Percentiles rank a stretch among this genome's conserved stretches.
phyloP scores from a whole-genome alignment of 2,888 invertebrate genomes.

The Periphyllus acericola region DNA sequence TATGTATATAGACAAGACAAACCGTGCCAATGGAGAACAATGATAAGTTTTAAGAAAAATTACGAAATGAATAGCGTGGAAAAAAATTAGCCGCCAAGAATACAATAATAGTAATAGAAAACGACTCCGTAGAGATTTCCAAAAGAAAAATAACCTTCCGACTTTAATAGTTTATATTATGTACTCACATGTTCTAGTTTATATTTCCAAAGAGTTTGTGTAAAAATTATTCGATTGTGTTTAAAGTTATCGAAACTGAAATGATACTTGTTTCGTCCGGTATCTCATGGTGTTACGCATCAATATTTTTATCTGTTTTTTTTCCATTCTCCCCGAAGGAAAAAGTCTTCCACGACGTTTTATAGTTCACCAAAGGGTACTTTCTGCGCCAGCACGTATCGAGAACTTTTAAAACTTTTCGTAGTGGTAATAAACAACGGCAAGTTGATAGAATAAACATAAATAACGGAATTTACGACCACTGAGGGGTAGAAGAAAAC shows the following conservation, averaged over 20 bases:
- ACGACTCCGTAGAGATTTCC: conserved; percentile 10
- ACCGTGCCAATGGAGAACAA: background rate
- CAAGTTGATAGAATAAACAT: conserved; percentile 61
- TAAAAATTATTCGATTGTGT: conserved; percentile 51
- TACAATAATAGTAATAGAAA: conserved; percentile 6
- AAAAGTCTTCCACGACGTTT: conserved; percentile 50
- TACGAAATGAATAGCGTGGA: background rate
- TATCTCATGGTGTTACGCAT: conserved; percentile 44
- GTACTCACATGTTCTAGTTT: background rate
- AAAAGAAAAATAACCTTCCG: conserved; percentile 21
- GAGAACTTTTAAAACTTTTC: conserved; percentile 59
- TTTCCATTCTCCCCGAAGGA: background rate
- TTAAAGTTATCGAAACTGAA: conserved; percentile 50
- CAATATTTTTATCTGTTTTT: conserved; percentile 52
- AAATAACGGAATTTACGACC: conserved; percentile 59
- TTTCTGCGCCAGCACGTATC: conserved; percentile 52
- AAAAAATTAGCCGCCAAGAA: background rate
- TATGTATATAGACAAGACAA: background rate
- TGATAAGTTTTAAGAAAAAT: background rate
- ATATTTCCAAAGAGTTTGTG: background rate
- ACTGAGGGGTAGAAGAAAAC: conserved; percentile 26
- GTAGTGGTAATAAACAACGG: conserved; percentile 58
- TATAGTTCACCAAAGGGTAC: conserved; percentile 52
- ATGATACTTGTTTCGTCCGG: conserved; percentile 44
- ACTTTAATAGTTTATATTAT: background rate